Evolutionary conservation across 2,888 invertebrate species (phyloP).

Genomic region (Hirudinaria manillensis): DNA sequence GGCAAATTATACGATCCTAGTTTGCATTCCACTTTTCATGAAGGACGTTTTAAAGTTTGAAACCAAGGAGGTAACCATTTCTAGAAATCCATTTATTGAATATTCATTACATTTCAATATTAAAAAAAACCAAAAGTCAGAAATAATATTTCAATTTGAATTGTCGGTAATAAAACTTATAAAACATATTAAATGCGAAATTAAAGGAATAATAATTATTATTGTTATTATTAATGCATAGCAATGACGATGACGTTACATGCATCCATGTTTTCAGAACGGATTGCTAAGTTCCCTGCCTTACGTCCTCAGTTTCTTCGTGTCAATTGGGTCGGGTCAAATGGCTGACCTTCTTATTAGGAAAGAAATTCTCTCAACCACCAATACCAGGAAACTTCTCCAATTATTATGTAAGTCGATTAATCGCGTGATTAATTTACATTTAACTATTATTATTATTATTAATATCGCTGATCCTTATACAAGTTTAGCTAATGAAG

Average conservation of each 20-base stretch:
- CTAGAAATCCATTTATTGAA: neutral
- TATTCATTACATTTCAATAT: neutral
- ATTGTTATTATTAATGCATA: neutral
- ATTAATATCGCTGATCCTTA: too few species aligned
- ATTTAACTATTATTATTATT: too few species aligned
- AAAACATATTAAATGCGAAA: neutral
- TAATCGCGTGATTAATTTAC: too few species aligned
- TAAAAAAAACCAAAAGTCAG: neutral
- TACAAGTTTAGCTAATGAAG: too few species aligned
- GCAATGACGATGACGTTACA: too few species aligned
- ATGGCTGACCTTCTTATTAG: constrained; percentile 32
- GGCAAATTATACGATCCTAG: constrained; percentile 45
- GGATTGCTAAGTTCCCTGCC: constrained; percentile 37
- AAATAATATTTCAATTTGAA: constrained; percentile 1
- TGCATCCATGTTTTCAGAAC: constrained; percentile 30
- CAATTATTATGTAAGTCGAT: constrained; percentile 36
- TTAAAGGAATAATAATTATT: neutral
- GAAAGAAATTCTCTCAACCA: constrained; percentile 22
- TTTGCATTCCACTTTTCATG: constrained; percentile 40
- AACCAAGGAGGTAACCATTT: constrained; percentile 34
- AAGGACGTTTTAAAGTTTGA: constrained; percentile 40
- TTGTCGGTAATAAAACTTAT: neutral
- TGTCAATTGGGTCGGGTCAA: constrained; percentile 29
- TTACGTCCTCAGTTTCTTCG: constrained; percentile 34
- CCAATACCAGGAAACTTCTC: constrained; percentile 40